Evolutionary conservation across 2,888 invertebrate genomes (phyloP), one percentile per base, ranked within the genome.

Genomic region (Epinotia brunnichana): DNA sequence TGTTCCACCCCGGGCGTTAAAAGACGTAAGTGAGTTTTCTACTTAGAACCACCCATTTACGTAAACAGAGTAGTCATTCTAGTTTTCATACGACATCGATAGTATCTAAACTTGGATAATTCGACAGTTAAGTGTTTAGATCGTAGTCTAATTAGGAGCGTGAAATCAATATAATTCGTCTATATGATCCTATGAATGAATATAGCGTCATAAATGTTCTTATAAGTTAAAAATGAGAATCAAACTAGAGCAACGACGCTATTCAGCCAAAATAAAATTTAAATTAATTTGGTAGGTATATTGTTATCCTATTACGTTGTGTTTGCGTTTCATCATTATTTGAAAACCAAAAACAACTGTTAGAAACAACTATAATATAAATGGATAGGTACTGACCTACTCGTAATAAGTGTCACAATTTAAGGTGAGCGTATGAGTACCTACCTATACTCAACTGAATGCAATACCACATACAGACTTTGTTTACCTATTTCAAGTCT

Each of bases 231-330:
- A 4, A 9, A 29, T 29, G 29, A n/a, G 17, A 19, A 21, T 44
- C 35, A 39, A 29, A 71, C 10, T 56, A 39, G 39, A 17, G 39
- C 57, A 66, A 53, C 51, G 9, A 24, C 1, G 17, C 39, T 24
- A 13, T 72, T 56, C 35, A 68, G 44, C 61, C 56, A 56, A 72
- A 72, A 68, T 17, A 57, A 35, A 35, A 61, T 69, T 41, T 17
- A 53, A 54, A 61, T n/a, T 69, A 7, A 35, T 35, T 35, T 35
- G 35, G 35, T 9, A 35, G 9, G 35, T 9, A 35, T 35, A 35
- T 9, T 35, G 7, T 35, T 35, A 35, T 0, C 35, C 35, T 35
- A 35, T 1, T 35, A 35, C 9, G 35, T 29, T 29, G 29, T 29
- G 29, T 35, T 9, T 35, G 35, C 1, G 35, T 0, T 35, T 35